Conservation (phyloP, 2,113 vertebrate species). For the Muscicapa adusta region DNA sequence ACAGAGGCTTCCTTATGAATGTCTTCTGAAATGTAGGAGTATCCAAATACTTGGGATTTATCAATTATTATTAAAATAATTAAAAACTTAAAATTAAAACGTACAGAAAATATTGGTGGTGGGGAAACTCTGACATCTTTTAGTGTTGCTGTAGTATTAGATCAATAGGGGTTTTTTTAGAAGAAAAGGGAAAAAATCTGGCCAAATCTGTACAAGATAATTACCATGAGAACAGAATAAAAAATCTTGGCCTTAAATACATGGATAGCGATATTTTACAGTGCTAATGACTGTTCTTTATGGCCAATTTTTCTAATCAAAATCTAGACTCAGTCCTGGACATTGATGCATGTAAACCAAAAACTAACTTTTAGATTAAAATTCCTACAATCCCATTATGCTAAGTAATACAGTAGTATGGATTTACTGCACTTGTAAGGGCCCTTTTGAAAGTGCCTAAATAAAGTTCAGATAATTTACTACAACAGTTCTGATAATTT, state of each 20-base stretch:
- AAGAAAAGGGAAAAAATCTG: background rate
- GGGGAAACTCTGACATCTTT: background rate
- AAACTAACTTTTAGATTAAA: background rate
- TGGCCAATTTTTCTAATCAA: background rate
- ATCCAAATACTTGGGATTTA: background rate
- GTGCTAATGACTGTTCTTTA: background rate
- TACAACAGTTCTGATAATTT: background rate
- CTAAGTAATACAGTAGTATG: background rate
- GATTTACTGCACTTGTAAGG: background rate
- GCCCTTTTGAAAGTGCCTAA: background rate
- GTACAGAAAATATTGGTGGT: background rate
- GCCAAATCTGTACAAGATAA: background rate
- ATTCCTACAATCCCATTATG: background rate
- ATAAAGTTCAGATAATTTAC: background rate
- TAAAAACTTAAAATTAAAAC: no score
- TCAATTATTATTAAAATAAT: background rate
- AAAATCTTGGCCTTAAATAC: background rate
- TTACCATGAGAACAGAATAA: background rate
- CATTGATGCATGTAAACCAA: background rate
- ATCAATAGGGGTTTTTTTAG: rapidly evolving
- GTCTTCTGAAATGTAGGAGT: background rate
- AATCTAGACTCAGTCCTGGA: background rate
- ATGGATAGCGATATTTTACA: background rate
- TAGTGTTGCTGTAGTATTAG: background rate
- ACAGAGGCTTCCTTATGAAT: background rate